These are phyloP conservation scores for Drosophila emarginata DNA, from an alignment of 2,888 invertebrate species.

Conservation along the genomic window DNA sequence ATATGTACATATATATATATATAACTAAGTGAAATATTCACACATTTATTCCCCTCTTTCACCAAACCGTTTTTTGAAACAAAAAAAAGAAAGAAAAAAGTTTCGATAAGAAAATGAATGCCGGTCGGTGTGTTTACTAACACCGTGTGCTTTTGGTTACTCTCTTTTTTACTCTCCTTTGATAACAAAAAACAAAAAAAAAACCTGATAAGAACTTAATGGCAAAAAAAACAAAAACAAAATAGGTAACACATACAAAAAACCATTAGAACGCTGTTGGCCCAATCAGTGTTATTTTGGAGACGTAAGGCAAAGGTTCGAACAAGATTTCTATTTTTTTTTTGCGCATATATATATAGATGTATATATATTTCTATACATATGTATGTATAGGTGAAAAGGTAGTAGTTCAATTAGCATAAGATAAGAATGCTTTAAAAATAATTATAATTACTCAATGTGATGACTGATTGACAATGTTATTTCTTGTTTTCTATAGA, in stretches of 20 bases:
- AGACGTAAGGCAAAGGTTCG: conserved; percentile 52
- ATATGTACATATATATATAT: no score
- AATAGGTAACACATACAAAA: conserved; percentile 1
- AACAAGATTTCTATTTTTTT: conserved; percentile 10
- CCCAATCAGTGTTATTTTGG: conserved; percentile 60
- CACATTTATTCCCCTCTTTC: conserved; percentile 10
- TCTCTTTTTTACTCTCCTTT: not conserved
- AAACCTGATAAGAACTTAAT: conserved; percentile 53
- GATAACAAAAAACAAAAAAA: conserved; percentile 43
- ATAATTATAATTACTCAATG: conserved; percentile 59
- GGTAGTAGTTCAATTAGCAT: conserved; percentile 63
- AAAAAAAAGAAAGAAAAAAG: no score
- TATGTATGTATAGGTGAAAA: conserved; percentile 39
- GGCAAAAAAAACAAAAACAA: conserved; percentile 34
- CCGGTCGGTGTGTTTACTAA: conserved; percentile 63
- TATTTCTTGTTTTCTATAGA: conserved; percentile 49
- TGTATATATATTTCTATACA: conserved; percentile 30
- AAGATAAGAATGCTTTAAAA: conserved; percentile 45
- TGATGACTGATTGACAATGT: conserved; percentile 22
- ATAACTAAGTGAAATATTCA: conserved; percentile 27
- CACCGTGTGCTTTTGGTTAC: conserved; percentile 9
- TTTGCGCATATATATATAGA: not conserved
- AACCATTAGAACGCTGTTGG: conserved; percentile 26
- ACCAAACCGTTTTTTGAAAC: no score
- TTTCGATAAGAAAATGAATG: conserved; percentile 66